Base-by-base conservation (phyloP, 1,140 invertebrate species). In the Mactra quadrangularis region DNA sequence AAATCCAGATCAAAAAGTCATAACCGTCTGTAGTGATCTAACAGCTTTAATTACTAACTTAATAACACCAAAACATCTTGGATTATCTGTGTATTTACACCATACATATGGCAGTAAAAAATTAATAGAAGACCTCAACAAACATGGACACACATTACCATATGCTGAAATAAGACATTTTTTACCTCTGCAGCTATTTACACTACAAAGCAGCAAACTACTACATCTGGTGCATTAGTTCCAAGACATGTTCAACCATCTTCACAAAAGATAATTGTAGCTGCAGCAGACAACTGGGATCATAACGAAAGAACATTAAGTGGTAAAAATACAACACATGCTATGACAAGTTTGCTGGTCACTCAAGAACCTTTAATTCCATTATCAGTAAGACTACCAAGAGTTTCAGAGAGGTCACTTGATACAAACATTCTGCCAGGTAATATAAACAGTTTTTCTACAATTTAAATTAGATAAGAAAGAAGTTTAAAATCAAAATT, bases 261-360 rank as follows among this genome's bases (percentile, higher is more conserved):
- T 27, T n/a, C 19, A 35, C 1, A 38, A 35, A 9, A 52, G 13
- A 17, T 82, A 3, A 33, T 82, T 9, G 33, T 82, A 7, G 79
- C 35, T 6, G 66, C 31, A 38, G 79, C 79, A 19, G 66, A 74
- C 45, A 82, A 62, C n/a, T 82, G 66, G 66, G 78, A 82, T 29
- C 78, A 71, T 52, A 82, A 74, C 62, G 79, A 82, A 50, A 72
- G 29, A 6, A 82, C 79, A 25, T 7, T 64, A 22, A 45, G 45
- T 72, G 68, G 66, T 3, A 72, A 82, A n/a, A n/a, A n/a, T n/a
- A n/a, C n/a, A n/a, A n/a, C n/a, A n/a, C n/a, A n/a, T n/a, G n/a
- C n/a, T n/a, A n/a, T n/a, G n/a, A n/a, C n/a, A n/a, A n/a, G n/a
- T n/a, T n/a, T n/a, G n/a, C n/a, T n/a, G n/a, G n/a, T n/a, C n/a